Conservation (phyloP, 2,888 invertebrate genomes). For the Mythimna albipuncta region DNA sequence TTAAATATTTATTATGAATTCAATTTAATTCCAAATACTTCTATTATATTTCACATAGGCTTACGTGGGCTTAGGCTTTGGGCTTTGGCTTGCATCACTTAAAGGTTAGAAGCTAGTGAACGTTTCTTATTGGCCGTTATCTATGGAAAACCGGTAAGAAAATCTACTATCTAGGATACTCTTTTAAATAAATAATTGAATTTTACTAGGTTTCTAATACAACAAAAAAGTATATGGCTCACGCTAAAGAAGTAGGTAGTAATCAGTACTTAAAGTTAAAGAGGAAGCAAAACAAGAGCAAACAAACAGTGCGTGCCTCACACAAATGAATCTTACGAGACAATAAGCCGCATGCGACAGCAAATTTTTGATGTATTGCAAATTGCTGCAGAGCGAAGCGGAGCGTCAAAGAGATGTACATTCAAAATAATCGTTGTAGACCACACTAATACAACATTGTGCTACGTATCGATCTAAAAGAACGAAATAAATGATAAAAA, state of each 20-base stretch:
- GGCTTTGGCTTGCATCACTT: too few species aligned
- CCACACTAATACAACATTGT: neutral
- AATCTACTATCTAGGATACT: too few species aligned
- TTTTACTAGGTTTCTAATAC: too few species aligned
- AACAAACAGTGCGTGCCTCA: slow-evolving; percentile 39
- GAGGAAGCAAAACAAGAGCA: slow-evolving; percentile 9
- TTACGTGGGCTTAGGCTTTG: too few species aligned
- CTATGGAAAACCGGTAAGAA: too few species aligned
- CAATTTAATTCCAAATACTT: too few species aligned
- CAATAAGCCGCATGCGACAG: slow-evolving; percentile 16
- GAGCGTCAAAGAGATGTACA: slow-evolving; percentile 9
- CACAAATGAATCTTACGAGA: slow-evolving; percentile 41
- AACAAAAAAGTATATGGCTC: neutral
- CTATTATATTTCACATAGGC: too few species aligned
- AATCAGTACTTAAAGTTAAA: neutral
- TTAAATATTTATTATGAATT: neutral
- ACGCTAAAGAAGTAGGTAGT: too few species aligned
- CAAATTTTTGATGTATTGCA: slow-evolving; percentile 44
- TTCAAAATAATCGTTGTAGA: slow-evolving; percentile 17
- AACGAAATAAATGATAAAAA: neutral
- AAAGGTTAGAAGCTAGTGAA: too few species aligned
- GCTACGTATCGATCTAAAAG: neutral
- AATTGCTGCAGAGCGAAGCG: slow-evolving; percentile 19
- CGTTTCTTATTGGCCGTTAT: too few species aligned
- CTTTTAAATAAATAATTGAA: too few species aligned